phyloP scores from a whole-genome alignment of 1,140 invertebrate species.

The Cydia amplana region DNA sequence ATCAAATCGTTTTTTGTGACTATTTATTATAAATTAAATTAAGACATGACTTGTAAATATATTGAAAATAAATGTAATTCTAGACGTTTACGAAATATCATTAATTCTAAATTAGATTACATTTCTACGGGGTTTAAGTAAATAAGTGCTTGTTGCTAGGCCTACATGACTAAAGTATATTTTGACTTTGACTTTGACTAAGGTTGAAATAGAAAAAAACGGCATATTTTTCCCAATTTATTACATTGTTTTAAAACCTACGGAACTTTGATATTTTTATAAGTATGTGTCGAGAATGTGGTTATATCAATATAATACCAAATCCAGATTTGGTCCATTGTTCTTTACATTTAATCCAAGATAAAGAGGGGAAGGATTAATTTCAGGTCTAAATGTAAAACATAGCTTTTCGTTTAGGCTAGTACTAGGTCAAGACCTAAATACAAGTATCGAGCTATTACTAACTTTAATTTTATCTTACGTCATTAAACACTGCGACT shows the following conservation, averaged over 20 bases:
- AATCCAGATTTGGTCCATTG: conserved; percentile 27
- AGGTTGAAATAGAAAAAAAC: conserved; percentile 12
- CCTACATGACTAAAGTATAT: no score
- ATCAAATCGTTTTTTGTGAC: background rate
- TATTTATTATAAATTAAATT: background rate
- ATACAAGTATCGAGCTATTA: no score
- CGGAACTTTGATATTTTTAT: conserved; percentile 21
- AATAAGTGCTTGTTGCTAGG: no score
- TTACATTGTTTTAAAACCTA: conserved; percentile 24
- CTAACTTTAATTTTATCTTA: no score
- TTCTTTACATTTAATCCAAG: background rate
- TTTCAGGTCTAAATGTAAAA: background rate
- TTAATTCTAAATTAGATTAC: background rate
- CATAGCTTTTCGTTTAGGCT: background rate
- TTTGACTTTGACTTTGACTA: no score
- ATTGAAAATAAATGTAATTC: conserved; percentile 8
- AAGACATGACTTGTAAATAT: background rate
- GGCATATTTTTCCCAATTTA: conserved; percentile 16
- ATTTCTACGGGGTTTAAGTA: background rate
- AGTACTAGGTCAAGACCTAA: no score
- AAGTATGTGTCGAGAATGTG: conserved; percentile 24
- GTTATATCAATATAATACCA: conserved; percentile 21
- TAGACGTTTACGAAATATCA: background rate
- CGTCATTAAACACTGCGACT: no score
- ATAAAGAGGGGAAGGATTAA: background rate